A percentile compares a stretch with the other conserved stretches of the same genome.
Conservation (phyloP, 1,140 invertebrate genomes). For the Lycorma delicatula region DNA sequence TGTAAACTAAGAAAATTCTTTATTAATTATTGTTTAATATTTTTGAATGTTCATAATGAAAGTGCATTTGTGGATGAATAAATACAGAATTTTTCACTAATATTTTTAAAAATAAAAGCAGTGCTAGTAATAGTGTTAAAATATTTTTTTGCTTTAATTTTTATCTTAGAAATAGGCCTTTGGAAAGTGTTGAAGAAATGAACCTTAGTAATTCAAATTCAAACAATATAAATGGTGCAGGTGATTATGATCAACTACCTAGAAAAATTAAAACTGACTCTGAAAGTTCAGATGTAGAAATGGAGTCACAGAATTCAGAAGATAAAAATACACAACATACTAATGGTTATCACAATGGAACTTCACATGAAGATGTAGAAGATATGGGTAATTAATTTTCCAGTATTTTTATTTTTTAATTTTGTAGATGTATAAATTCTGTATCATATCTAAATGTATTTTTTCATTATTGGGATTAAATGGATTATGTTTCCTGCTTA, state of each 20-base stretch:
- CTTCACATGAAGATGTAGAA: constrained; percentile 39
- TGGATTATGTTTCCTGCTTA: no score
- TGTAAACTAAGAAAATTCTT: no score
- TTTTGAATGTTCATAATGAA: no score
- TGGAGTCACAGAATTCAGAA: constrained; percentile 40
- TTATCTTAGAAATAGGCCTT: constrained; percentile 9
- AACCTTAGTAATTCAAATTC: constrained; percentile 38
- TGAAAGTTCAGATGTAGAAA: constrained; percentile 44
- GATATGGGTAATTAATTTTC: constrained; percentile 25
- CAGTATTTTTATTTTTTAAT: no score
- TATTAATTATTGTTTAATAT: no score
- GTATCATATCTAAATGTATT: no score
- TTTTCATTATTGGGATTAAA: no score
- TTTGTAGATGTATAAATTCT: no score
- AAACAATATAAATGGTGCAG: constrained; percentile 44
- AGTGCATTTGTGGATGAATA: no score
- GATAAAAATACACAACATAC: constrained; percentile 32
- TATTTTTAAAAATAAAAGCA: no score
- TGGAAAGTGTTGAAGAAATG: constrained; percentile 41
- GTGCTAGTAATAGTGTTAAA: not conserved
- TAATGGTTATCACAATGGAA: constrained; percentile 60
- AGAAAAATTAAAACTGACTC: constrained; percentile 19
- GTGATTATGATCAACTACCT: constrained; percentile 19
- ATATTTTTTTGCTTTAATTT: not conserved
- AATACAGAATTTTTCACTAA: no score